These are phyloP conservation scores for Dermatemys mawii DNA, from an alignment of 2,113 vertebrate species.

Conservation along the genomic window DNA sequence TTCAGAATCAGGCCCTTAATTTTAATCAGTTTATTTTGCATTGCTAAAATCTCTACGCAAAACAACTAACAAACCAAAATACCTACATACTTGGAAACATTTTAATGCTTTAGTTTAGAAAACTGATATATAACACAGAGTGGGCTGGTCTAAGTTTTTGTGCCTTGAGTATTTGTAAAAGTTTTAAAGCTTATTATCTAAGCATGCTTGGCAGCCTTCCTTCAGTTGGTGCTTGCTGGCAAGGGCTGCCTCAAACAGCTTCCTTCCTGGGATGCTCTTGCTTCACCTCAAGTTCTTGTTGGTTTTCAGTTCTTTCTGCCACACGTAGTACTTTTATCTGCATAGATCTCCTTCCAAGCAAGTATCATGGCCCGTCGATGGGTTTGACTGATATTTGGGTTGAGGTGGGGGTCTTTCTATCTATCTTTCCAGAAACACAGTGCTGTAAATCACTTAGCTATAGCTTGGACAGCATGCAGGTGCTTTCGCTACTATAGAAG, in stretches of 20 bases:
- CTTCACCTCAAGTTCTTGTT: slow-evolving; percentile 35
- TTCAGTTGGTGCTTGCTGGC: background rate
- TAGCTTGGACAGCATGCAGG: slow-evolving; percentile 24
- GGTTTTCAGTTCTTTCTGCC: background rate
- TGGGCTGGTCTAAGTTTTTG: slow-evolving; percentile 10
- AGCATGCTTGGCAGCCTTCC: slow-evolving; percentile 6
- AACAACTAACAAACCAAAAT: background rate
- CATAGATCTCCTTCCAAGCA: background rate
- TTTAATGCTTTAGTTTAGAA: background rate
- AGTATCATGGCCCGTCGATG: background rate
- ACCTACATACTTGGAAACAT: background rate
- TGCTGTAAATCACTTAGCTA: background rate
- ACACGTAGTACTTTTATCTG: background rate
- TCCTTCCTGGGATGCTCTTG: background rate
- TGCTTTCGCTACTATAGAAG: background rate
- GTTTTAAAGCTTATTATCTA: background rate
- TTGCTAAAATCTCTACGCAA: background rate
- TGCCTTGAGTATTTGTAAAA: slow-evolving; percentile 31
- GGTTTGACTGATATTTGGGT: background rate
- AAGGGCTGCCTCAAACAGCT: slow-evolving; percentile 4
- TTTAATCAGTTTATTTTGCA: background rate
- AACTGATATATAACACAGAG: background rate
- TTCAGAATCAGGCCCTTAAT: background rate
- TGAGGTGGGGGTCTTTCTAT: slow-evolving; percentile 27
- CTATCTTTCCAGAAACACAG: background rate